Evolutionary conservation across 2,888 invertebrate genomes (phyloP).

Genomic region (Phragmatobia fuliginosa): DNA sequence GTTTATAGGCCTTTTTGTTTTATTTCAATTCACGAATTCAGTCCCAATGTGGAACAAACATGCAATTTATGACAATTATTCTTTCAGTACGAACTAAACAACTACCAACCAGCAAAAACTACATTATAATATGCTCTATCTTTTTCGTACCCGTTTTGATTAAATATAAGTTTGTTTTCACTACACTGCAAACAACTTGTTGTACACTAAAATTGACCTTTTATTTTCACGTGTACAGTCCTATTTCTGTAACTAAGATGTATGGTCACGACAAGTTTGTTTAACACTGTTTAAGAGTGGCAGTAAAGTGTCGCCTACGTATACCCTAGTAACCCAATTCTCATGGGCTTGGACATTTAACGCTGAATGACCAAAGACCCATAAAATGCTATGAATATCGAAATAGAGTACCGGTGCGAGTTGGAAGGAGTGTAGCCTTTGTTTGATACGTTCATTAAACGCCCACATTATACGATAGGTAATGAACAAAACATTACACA

Average conservation of each 20-base stretch:
- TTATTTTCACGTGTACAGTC: conserved; percentile 30
- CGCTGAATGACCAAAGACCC: conserved; percentile 1
- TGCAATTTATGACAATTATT: background rate
- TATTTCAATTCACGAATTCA: too few relatives aligned
- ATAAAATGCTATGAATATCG: conserved; percentile 13
- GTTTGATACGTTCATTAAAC: conserved; percentile 6
- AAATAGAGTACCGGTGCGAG: background rate
- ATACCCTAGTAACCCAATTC: conserved; percentile 20
- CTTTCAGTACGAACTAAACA: too few relatives aligned
- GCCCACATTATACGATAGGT: background rate
- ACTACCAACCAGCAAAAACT: too few relatives aligned
- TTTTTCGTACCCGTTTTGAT: background rate
- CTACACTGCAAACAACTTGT: conserved; percentile 42
- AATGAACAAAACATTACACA: conserved; percentile 1
- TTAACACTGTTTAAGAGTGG: conserved; percentile 8
- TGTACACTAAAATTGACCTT: conserved; percentile 32
- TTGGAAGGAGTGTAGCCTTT: conserved; percentile 2
- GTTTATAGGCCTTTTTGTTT: too few relatives aligned
- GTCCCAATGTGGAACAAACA: background rate
- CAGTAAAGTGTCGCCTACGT: conserved; percentile 20
- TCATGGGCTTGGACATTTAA: conserved; percentile 7
- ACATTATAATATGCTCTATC: background rate
- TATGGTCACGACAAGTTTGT: conserved; percentile 14
- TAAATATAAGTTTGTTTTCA: conserved; percentile 3
- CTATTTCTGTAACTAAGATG: conserved; percentile 6